Conservation (phyloP, 35 echinoderm and acorn worm species). For the Heliocidaris erythrogramma region DNA sequence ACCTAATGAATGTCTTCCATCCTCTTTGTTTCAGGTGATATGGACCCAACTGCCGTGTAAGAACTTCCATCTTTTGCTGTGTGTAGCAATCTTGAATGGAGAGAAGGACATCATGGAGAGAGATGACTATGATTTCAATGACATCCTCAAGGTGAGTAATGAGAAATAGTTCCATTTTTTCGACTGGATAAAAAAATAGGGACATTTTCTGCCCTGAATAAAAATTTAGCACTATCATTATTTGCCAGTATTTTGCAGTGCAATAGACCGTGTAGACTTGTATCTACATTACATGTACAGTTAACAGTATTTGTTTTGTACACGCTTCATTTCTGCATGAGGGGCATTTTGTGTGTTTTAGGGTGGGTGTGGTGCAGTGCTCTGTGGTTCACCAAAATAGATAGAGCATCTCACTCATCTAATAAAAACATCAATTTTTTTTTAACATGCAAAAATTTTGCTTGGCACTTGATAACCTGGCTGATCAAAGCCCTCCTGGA, state of each 20-base stretch:
- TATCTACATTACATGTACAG: too few species aligned
- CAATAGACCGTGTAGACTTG: neutral
- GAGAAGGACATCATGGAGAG: slow-evolving; percentile 71
- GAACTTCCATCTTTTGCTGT: slow-evolving; percentile 91
- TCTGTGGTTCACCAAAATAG: too few species aligned
- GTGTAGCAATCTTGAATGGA: slow-evolving; percentile 80
- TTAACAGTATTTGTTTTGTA: too few species aligned
- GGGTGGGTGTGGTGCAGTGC: too few species aligned
- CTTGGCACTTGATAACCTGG: neutral
- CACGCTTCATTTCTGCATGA: too few species aligned
- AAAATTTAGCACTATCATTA: neutral
- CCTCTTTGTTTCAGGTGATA: slow-evolving; percentile 66
- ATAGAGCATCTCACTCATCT: too few species aligned
- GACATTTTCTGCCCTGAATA: neutral
- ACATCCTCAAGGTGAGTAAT: slow-evolving; percentile 91
- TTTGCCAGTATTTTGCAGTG: neutral
- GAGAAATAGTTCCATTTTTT: neutral
- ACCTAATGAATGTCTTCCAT: neutral
- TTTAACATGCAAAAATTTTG: neutral
- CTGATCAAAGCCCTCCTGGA: neutral
- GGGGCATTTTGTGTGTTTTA: too few species aligned
- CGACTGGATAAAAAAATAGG: neutral
- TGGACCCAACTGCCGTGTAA: slow-evolving; percentile 93
- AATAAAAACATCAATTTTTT: too few species aligned
- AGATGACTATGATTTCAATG: slow-evolving; percentile 91